Percentiles rank a stretch among this genome's conserved stretches.
Evolutionary conservation across 2,888 invertebrate genomes (phyloP).

Genomic region (Cantharis rustica): DNA sequence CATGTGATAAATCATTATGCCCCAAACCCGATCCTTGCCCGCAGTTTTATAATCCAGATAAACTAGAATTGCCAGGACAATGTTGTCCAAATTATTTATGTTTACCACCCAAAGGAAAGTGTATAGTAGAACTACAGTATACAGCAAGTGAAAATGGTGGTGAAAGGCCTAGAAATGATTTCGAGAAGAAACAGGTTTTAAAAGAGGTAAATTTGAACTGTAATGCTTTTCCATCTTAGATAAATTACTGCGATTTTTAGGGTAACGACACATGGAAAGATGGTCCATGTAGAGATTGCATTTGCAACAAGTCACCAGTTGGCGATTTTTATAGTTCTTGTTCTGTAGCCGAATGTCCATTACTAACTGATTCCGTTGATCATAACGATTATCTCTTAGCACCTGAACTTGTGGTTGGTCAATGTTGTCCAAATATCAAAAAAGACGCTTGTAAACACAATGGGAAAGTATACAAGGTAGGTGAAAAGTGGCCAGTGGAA

Average conservation of each 20-base stretch:
- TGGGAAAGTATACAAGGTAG: conserved; percentile 56
- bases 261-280: conserved; percentile 69
- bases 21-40: conserved; percentile 65
- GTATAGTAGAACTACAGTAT: conserved; percentile 65
- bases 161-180: conserved; percentile 52
- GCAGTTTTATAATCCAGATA: conserved; percentile 60
- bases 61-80: conserved; percentile 41
- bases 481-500: conserved; percentile 63
- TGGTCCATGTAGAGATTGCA: conserved; percentile 71
- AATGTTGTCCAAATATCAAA: conserved; percentile 67
- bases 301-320: conserved; percentile 56
- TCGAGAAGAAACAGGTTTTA: conserved; percentile 58
- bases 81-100: conserved; percentile 75
- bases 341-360: conserved; percentile 59
- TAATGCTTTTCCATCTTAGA: not conserved
- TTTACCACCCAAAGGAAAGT: conserved; percentile 67
- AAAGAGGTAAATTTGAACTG: conserved; percentile 57
- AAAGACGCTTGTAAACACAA: conserved; percentile 64
- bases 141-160: conserved; percentile 62
- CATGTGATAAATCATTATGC: conserved; percentile 69
- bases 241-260: conserved; percentile 44
- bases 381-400: conserved; percentile 63
- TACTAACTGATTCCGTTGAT: conserved; percentile 53
- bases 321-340: conserved; percentile 57
- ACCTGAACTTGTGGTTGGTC: conserved; percentile 59